Base-by-base conservation (phyloP, 2,888 invertebrate species). In the Diaphora mendica region DNA sequence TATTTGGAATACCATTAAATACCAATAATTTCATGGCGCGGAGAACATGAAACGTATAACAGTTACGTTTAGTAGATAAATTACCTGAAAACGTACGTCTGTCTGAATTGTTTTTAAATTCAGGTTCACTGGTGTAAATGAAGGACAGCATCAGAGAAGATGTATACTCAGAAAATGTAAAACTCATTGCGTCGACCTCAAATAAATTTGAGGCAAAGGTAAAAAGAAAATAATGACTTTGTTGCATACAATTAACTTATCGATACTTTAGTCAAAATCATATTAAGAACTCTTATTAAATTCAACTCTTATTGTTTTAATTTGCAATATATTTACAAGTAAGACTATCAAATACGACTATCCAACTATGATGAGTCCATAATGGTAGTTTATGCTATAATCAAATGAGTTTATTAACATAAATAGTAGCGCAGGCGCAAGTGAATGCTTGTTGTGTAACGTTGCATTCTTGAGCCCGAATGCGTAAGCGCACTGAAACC, bases 401-500 rank as follows among this genome's bases (percentile, higher is more conserved):
- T 84, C 80, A 82, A 84, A 82, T 80, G 78, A 77, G 80, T 84
- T 78, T 77, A 84, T 82, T 80, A 79, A 75, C 82, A 83, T 83
- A 79, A 84, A 82, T 84, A 83, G 81, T 81, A 72, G 77, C 75
- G 72, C 77, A 69, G 83, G 86, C 85, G 86, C 87, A 88, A 91
- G 89, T 89, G 89, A 89, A 85, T 82, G 87, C 82, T 82, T 68
- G 76, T 93, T 92, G 88, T 86, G 90, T 88, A 91, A 92, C 80
- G 48, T 78, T 86, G 88, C 91, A 93, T 92, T 91, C 92, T 89
- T 90, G 90, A 76, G 84, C 87, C 82, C 77, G 85, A 82, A 88
- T 90, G 92, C 92, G 92, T 91, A 91, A 87, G 90, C 90, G 89
- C 86, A 86, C 87, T 88, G 88, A 90, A 90, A 80, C 76, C 79